Base-by-base conservation (phyloP, 2,113 vertebrate species). In the Irena cyanogastra region DNA sequence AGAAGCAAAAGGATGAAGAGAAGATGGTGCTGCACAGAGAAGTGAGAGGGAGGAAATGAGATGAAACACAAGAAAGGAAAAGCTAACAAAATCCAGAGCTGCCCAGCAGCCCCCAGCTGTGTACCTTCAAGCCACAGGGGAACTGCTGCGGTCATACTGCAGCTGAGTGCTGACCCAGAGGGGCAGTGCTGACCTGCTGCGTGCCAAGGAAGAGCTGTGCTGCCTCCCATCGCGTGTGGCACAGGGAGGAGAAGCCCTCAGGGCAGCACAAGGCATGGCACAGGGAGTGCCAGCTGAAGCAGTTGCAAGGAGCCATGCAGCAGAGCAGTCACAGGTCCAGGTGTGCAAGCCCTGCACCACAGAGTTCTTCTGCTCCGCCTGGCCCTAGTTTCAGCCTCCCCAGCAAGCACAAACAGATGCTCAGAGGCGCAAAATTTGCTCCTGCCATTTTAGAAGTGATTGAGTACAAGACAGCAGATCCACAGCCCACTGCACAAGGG, bases 1-100 rank as follows among this genome's bases (percentile, higher is more conserved):
- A 93, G 37, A 83, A 20, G 76, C 59, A 83, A 64, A 45, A 94
- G 47, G 57, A 88, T 31, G 66, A 82, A 85, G 63, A 90, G 41
- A 83, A 94, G 66, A 78, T 71, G 47, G 24, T 44, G 60, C 68
- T 87, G 90, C 35, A 66, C 7, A 52, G 45, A 84, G 41, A 83
- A 78, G 35, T 1, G 15, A 86, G 50, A 85, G 20, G 65, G 74
- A 90, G 47, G 14, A 30, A 74, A 78, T 37, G 64, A 93, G 64
- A 81, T 50, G 33, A 75, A 83, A 86, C 18, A 83, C 42, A 44
- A 70, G 71, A 74, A 90, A 74, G 42, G 85, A 81, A 59, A 74
- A 93, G 45, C 45, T 86, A 63, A 50, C 28, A 10, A 66, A 57
- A 39, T 7, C 39, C 54, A 83, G 90, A 83, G 63, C 33, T 59